Base-by-base conservation (phyloP, 2,888 invertebrate genomes). In the Amblyjoppa proteus region DNA sequence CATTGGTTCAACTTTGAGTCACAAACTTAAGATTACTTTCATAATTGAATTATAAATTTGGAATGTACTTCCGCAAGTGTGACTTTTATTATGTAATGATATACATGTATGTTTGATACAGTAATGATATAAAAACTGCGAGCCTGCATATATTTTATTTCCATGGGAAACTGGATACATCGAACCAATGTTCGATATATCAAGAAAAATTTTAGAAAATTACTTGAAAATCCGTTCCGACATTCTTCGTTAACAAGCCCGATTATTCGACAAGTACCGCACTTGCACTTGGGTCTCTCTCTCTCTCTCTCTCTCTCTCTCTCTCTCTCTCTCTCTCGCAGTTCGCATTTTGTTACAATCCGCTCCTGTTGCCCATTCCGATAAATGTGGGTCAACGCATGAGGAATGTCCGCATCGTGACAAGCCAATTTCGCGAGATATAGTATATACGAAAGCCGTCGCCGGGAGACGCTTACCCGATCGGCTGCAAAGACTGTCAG, bases 241-340 rank as follows among this genome's bases (percentile, higher is more conserved):
- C 90, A 92, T 93, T 93, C 92, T 89, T 91, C 90, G 91, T 89
- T 93, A 93, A 93, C 91, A 90, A 92, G 90, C 88, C 88, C 85
- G 88, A 89, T 90, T 53, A 38, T 77, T 77, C 53, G 73, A 53
- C 68, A 45, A 77, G 58, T 73, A 74, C 74, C 41, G 7, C 66
- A 66, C n/a, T 20, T 58, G 31, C 38, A 71, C 45, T 20, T 25
- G 25, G 20, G 56, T 58, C 25, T 28, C 25, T 11, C 45, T 45
- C 41, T 9, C 41, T 41, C 41, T 9, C 41, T 41, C 38, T 38
- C 38, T 38, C 38, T 38, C 38, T 38, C 38, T 38, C 38, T 38
- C 64, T 34, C 56, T 61, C 41, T 56, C 34, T 51, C 38, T 49
- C 56, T 20, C 78, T 56, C 56, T 34, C 77, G 80, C 84, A 85